Base-by-base conservation (phyloP, 92 coral and sea anemone species). In the Bergia sp. region DNA sequence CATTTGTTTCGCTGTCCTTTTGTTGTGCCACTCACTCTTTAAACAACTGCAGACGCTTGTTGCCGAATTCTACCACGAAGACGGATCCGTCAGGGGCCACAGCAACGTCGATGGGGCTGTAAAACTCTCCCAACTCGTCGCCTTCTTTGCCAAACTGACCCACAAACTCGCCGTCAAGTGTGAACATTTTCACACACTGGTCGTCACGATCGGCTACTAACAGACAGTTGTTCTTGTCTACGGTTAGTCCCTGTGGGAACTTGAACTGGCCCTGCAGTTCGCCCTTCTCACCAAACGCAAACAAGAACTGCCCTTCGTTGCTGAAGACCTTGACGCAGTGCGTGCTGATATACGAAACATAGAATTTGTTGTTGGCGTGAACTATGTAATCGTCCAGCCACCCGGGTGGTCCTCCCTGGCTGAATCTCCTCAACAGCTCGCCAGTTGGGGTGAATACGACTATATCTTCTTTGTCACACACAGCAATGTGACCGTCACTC, bases 311-410 rank as follows among this genome's bases (percentile, higher is more conserved):
- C 4, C 98, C 98, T 0, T 94, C 94, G 21, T 94, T 93, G 84
- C 94, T 91, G 47, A 93, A 95, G 41, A 93, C 93, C 87, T 93
- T 95, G 12, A 95, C 94, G 75, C 92, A 79, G 82, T 95, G 96
- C 42, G 94, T 93, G 82, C 94, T 95, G 37, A 95, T 95, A 71
- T 95, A 95, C 64, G 98, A 92, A 3, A 95, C 98, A 76, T 91
- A 87, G 87, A 95, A 95, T 29, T 84, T 84, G 79, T 84, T 84
- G 65, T 67, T 45, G 65, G 37, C 67, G 37, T 84, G 87, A 44
- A 84, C 87, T 69, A 84, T 84, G 65, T 84, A 84, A 47, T 84
- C 87, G 57, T 84, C 87, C 44, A 84, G 65, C 87, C 87, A 84
- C 18, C 87, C 87, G 6, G 87, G 87, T 9, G 87, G 87, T 0